Percentiles rank a stretch among this genome's conserved stretches.
Evolutionary conservation across 2,797 vertebrate species (phyloP).

Genomic region (Aldrovandia affinis): DNA sequence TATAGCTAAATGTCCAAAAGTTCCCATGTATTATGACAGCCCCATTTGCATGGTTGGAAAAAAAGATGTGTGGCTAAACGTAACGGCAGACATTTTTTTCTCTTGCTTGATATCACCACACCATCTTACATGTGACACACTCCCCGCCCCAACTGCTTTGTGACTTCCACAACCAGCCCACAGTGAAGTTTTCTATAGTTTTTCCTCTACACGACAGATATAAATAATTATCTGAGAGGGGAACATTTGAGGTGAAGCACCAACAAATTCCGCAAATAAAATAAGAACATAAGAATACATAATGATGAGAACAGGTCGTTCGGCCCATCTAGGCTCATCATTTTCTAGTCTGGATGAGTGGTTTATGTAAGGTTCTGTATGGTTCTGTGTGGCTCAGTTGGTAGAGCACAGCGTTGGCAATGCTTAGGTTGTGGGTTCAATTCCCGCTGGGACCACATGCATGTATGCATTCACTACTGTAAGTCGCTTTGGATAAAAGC

Average conservation of each 20-base stretch:
- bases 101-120: neutral
- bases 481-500: too few relatives aligned
- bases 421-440: too few relatives aligned
- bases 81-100: neutral
- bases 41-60: neutral
- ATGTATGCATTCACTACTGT: too few relatives aligned
- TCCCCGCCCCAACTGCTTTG: neutral
- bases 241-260: neutral
- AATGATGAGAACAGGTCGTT: too few relatives aligned
- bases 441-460: too few relatives aligned
- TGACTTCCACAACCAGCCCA: neutral
- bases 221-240: neutral
- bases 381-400: too few relatives aligned
- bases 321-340: too few relatives aligned
- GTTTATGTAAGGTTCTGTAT: too few relatives aligned
- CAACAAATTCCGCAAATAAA: neutral
- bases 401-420: too few relatives aligned
- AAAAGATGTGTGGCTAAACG: neutral
- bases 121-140: slow-evolving; percentile 1
- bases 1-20: neutral
- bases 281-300: neutral
- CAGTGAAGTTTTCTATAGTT: neutral
- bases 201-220: neutral
- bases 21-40: neutral
- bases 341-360: too few relatives aligned